Percentiles rank a stretch among this genome's conserved stretches.
These are phyloP conservation scores for Megaceryle alcyon DNA, from an alignment of 2,797 vertebrate species.

Conservation along the genomic window DNA sequence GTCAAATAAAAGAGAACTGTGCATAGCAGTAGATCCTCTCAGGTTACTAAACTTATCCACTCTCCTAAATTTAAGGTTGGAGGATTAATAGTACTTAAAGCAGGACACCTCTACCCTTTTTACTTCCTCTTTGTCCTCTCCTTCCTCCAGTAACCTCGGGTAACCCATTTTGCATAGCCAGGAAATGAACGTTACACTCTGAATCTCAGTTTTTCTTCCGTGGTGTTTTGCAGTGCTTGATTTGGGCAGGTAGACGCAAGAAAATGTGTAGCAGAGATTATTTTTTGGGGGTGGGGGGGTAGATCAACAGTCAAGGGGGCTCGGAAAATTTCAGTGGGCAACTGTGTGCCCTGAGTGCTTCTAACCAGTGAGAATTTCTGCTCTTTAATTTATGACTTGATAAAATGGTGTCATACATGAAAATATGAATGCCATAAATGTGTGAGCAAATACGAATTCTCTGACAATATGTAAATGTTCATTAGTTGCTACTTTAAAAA, in stretches of 20 bases:
- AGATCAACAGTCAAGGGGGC: no score
- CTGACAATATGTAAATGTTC: not conserved
- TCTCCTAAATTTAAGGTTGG: conserved; percentile 41
- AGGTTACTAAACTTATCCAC: not conserved
- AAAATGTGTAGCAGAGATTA: not conserved
- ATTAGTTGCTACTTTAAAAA: not conserved
- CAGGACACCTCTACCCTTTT: not conserved
- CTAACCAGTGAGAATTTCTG: not conserved
- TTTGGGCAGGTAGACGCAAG: not conserved
- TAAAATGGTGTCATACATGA: not conserved
- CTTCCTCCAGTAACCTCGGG: conserved; percentile 1
- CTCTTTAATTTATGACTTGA: not conserved
- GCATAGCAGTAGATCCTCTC: not conserved
- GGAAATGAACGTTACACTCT: not conserved
- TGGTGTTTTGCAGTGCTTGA: not conserved
- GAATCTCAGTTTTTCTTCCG: not conserved
- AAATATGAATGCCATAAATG: not conserved
- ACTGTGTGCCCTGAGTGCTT: not conserved
- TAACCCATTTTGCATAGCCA: not conserved
- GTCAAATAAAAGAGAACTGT: not conserved
- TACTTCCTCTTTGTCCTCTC: conserved; percentile 52
- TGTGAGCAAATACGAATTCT: not conserved
- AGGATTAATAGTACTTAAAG: conserved; percentile 55
- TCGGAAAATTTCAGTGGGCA: not conserved
- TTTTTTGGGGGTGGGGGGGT: not conserved